These are phyloP conservation scores for Sparidentex hasta DNA, from an alignment of 2,797 vertebrate genomes.

Conservation along the genomic window DNA sequence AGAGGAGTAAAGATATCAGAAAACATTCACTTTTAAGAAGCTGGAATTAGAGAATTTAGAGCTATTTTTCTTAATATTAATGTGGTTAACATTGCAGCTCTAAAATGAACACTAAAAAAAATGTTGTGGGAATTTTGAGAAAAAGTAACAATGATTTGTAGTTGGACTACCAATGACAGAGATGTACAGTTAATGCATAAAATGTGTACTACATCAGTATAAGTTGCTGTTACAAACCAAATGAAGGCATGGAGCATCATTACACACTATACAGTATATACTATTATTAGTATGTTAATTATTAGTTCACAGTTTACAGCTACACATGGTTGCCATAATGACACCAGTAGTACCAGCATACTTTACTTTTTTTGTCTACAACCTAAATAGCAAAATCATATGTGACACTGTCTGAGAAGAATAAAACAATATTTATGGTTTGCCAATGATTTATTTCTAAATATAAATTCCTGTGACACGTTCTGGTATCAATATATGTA, in stretches of 20 bases:
- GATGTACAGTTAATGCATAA: not conserved
- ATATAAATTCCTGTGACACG: slow-evolving; percentile 20
- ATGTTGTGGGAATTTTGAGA: no score
- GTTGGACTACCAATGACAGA: not conserved
- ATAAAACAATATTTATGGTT: slow-evolving; percentile 21
- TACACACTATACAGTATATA: not conserved
- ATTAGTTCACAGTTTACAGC: not conserved
- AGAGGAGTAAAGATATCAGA: no score
- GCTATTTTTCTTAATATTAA: no score
- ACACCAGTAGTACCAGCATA: not conserved
- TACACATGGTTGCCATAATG: not conserved
- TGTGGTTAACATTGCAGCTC: no score
- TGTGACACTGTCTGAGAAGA: not conserved
- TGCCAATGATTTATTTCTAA: not conserved
- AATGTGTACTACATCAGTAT: not conserved
- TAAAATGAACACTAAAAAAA: no score
- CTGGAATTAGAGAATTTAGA: no score
- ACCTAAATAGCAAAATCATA: no score
- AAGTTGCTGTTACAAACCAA: not conserved
- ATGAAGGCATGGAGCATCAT: not conserved
- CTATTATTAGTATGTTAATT: no score
- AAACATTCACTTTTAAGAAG: no score
- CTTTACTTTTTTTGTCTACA: not conserved
- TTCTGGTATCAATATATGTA: not conserved
- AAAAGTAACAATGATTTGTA: not conserved